phyloP scores from a whole-genome alignment of 2,113 vertebrate genomes.

The Stegostoma tigrinum region DNA sequence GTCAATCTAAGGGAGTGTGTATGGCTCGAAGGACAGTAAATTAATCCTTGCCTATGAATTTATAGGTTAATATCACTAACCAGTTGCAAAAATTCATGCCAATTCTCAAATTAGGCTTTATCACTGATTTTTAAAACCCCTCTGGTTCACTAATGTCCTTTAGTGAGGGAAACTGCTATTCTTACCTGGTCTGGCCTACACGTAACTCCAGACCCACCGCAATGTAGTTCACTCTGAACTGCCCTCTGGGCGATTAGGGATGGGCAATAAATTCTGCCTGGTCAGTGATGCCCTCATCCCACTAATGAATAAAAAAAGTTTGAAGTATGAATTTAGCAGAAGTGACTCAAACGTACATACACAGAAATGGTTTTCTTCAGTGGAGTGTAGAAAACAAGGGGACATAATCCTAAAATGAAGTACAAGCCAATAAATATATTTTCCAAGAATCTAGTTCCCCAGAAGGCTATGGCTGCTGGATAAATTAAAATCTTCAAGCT shows the following conservation, averaged over 20 bases:
- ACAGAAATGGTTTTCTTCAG: not conserved
- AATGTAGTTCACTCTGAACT: too few relatives aligned
- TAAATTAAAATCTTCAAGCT: not conserved
- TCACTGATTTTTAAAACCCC: not conserved
- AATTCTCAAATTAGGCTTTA: not conserved
- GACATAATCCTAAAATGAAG: not conserved
- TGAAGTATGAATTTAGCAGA: not conserved
- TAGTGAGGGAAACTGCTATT: too few relatives aligned
- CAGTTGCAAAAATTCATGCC: not conserved
- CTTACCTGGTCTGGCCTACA: too few relatives aligned
- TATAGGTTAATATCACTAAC: not conserved
- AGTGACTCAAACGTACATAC: conserved; percentile 16
- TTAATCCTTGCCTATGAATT: not conserved
- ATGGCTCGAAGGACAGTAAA: not conserved
- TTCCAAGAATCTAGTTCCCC: not conserved
- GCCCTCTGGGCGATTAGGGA: too few relatives aligned
- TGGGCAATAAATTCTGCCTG: too few relatives aligned
- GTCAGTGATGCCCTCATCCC: too few relatives aligned
- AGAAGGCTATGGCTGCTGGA: not conserved
- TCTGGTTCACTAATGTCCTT: too few relatives aligned
- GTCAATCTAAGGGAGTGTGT: not conserved
- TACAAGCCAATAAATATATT: not conserved
- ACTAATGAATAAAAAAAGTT: too few relatives aligned
- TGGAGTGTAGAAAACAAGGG: not conserved
- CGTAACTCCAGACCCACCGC: too few relatives aligned